A percentile compares a stretch with the other conserved stretches of the same genome.
phyloP scores from a whole-genome alignment of 2,113 vertebrate genomes.

The Mesitornis unicolor region DNA sequence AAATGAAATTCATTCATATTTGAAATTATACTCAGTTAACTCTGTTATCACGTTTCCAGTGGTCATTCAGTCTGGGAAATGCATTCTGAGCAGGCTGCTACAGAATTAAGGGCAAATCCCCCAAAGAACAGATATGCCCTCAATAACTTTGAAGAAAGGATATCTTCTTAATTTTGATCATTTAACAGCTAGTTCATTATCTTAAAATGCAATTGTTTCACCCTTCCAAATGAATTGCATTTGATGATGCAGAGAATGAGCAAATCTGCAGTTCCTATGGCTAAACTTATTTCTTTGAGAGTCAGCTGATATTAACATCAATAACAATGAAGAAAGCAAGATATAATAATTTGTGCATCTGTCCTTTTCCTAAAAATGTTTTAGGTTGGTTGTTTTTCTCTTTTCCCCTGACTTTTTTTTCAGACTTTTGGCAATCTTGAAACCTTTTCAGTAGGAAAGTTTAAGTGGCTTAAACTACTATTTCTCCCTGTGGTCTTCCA shows the following conservation, averaged over 20 bases:
- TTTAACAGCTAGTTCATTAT: not conserved
- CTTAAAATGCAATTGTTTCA: not conserved
- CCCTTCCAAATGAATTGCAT: not conserved
- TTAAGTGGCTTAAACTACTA: not conserved
- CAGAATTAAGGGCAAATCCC: not conserved
- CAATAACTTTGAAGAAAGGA: not conserved
- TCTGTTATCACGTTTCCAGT: not conserved
- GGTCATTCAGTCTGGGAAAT: not conserved
- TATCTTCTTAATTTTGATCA: not conserved
- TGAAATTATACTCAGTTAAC: not conserved
- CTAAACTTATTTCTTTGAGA: not conserved
- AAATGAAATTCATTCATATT: not conserved
- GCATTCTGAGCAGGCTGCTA: not conserved
- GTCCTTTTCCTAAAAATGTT: not conserved
- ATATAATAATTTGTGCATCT: not conserved
- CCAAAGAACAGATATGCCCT: not conserved
- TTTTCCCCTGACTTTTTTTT: not conserved
- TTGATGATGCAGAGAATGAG: not conserved
- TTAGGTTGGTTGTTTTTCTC: rapidly evolving
- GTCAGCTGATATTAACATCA: not conserved
- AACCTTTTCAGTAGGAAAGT: not conserved
- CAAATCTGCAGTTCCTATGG: not conserved
- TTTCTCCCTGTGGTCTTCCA: not conserved
- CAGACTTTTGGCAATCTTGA: not conserved
- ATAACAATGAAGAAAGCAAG: not conserved